Conservation (phyloP, 1,140 invertebrate species). For the Drosophila guanche region DNA sequence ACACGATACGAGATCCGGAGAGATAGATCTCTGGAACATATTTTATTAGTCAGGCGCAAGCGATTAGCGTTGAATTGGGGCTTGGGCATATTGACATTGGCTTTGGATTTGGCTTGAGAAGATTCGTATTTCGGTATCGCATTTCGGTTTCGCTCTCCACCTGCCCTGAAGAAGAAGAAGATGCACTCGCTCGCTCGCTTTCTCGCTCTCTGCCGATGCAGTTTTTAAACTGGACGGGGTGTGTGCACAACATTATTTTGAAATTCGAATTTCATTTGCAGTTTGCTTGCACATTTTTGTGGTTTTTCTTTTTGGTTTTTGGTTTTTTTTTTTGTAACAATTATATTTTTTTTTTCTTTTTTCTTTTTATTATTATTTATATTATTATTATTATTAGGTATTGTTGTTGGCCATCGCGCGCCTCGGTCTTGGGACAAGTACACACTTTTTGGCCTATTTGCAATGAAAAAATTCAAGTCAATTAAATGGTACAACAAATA, state of each 20-base stretch:
- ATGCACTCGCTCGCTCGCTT: constrained; percentile 30
- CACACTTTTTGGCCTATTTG: constrained; percentile 84
- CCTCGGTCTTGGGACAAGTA: constrained; percentile 84
- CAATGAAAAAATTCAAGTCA: constrained; percentile 84
- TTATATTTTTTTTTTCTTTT: constrained; percentile 52
- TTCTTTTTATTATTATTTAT: constrained; percentile 32
- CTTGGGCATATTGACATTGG: not conserved
- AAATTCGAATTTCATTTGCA: constrained; percentile 61
- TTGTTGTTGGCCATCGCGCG: constrained; percentile 84
- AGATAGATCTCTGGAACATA: constrained; percentile 25
- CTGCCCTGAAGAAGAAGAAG: constrained; percentile 21
- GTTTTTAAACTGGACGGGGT: constrained; percentile 29
- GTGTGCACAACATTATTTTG: constrained; percentile 38
- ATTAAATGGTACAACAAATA: constrained; percentile 79
- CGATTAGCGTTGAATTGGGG: constrained; percentile 1
- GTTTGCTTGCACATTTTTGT: constrained; percentile 48
- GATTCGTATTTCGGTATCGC: constrained; percentile 3
- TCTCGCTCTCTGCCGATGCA: constrained; percentile 28
- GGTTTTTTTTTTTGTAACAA: constrained; percentile 48
- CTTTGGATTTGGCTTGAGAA: constrained; percentile 11
- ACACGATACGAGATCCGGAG: constrained; percentile 24
- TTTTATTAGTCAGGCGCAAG: constrained; percentile 14
- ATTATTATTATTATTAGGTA: constrained; percentile 76
- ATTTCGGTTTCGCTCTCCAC: not conserved
- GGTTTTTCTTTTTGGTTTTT: constrained; percentile 37